These are phyloP conservation scores for Yponomeuta plumbellus DNA, from an alignment of 2,888 invertebrate genomes.

Conservation along the genomic window DNA sequence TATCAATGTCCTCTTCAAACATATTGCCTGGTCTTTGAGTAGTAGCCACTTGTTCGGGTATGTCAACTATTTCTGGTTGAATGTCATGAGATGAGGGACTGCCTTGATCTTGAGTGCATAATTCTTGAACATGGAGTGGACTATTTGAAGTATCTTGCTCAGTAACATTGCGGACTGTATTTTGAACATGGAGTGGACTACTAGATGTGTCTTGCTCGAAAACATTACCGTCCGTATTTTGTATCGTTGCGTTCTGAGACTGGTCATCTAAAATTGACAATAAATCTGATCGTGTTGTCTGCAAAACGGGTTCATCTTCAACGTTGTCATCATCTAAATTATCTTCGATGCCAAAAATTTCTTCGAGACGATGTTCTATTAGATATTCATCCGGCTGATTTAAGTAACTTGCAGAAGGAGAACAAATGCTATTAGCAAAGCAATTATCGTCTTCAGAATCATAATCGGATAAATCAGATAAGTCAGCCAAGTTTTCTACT, in stretches of 20 bases:
- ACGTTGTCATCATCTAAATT: slow-evolving; percentile 19
- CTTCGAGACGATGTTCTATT: slow-evolving; percentile 22
- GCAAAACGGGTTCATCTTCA: slow-evolving; percentile 18
- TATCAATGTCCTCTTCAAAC: slow-evolving; percentile 20
- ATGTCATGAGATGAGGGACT: slow-evolving; percentile 19
- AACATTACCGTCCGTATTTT: slow-evolving; percentile 18
- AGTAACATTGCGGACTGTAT: slow-evolving; percentile 18
- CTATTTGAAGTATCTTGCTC: slow-evolving; percentile 20
- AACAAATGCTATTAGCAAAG: slow-evolving; percentile 23
- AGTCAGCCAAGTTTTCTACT: slow-evolving; percentile 22
- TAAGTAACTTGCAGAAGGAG: slow-evolving; percentile 21
- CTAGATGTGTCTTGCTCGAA: slow-evolving; percentile 13
- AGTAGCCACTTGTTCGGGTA: slow-evolving; percentile 16
- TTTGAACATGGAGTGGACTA: slow-evolving; percentile 7
- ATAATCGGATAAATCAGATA: slow-evolving; percentile 12
- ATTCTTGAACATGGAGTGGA: slow-evolving; percentile 19
- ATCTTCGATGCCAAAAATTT: slow-evolving; percentile 22
- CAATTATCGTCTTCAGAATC: slow-evolving; percentile 22
- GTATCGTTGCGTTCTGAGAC: slow-evolving; percentile 9
- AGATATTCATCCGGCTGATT: slow-evolving; percentile 21
- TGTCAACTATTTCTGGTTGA: slow-evolving; percentile 19
- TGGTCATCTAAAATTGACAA: slow-evolving; percentile 16
- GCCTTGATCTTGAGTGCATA: slow-evolving; percentile 20
- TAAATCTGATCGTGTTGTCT: slow-evolving; percentile 16
- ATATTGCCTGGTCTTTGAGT: slow-evolving; percentile 19